Base-by-base conservation (phyloP, 1,140 invertebrate genomes). In the Leptinotarsa lineolata region DNA sequence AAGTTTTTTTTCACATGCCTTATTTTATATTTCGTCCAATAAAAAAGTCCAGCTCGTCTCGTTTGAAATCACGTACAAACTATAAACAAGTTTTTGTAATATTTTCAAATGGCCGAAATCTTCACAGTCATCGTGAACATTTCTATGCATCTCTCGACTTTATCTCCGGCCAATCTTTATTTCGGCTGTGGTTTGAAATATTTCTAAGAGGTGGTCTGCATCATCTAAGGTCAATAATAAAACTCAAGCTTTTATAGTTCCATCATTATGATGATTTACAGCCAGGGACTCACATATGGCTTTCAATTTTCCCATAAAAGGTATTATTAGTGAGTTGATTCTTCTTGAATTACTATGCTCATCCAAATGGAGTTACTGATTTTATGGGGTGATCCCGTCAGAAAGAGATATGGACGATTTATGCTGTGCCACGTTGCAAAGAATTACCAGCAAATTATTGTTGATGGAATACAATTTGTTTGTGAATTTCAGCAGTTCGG, bases 141-240 rank as follows among this genome's bases (percentile, higher is more conserved):
- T 54, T 54, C 48, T 54, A 54, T 54, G 15, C 48, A 54, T 54
- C 48, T 54, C 48, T 54, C 16, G 48, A 54, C 2, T 54, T 54
- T 54, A 54, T 54, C 48, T 54, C 48, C 6, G 48, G n/a, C 48
- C 48, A 54, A 54, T 54, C 48, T 54, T 54, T 18, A 54, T 54
- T 54, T 54, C 48, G 48, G 48, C 15, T 54, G 48, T 54, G 48
- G 48, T 54, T 54, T 15, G 48, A 18, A 54, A 54, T 54, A 54
- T 18, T 16, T 54, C 48, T 54, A 16, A 4, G 48, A 54, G 48
- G 48, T 54, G 48, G 48, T 54, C 48, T 54, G 15, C 48, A 13
- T 54, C 48, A 54, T 54, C 48, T 54, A 54, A 54, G 48, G 48
- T 54, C 48, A 54, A 54, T 54, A 54, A 15, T 54, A 18, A 54